Evolutionary conservation across 1,140 invertebrate genomes (phyloP).

Genomic region (Elymnias hypermnestra): DNA sequence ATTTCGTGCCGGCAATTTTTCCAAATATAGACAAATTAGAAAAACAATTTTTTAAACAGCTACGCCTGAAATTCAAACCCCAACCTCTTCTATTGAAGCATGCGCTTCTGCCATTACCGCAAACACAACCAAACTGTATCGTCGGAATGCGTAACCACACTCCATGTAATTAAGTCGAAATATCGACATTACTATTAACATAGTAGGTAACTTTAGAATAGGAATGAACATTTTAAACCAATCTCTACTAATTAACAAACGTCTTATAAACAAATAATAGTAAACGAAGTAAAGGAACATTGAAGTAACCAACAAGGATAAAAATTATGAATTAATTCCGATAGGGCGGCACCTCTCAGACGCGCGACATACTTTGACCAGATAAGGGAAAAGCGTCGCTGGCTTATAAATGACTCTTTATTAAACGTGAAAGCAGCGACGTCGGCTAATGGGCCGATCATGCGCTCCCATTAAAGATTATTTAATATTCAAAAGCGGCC

Average conservation of each 20-base stretch:
- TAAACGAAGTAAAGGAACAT: constrained; percentile 21
- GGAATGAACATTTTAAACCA: too few relatives aligned
- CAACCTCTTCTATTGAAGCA: too few relatives aligned
- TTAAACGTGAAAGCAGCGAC: constrained; percentile 74
- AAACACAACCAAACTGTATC: too few relatives aligned
- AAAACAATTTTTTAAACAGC: too few relatives aligned
- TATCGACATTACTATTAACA: too few relatives aligned
- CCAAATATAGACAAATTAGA: too few relatives aligned
- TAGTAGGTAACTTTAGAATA: too few relatives aligned
- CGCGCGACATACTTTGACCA: constrained; percentile 68
- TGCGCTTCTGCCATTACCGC: too few relatives aligned
- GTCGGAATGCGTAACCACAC: too few relatives aligned
- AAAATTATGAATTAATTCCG: constrained; percentile 72
- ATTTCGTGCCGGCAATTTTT: too few relatives aligned
- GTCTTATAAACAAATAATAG: constrained; percentile 14
- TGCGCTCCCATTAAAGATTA: constrained; percentile 75
- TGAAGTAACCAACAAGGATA: constrained; percentile 37
- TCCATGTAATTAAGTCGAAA: too few relatives aligned
- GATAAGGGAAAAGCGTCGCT: constrained; percentile 72
- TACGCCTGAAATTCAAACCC: too few relatives aligned
- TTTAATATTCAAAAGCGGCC: constrained; percentile 75
- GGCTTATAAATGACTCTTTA: constrained; percentile 76
- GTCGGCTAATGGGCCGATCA: constrained; percentile 73
- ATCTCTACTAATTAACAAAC: neutral
- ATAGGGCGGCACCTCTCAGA: constrained; percentile 72